Evolutionary conservation across 2,888 invertebrate genomes (phyloP).

Genomic region (Octonoba sinensis): DNA sequence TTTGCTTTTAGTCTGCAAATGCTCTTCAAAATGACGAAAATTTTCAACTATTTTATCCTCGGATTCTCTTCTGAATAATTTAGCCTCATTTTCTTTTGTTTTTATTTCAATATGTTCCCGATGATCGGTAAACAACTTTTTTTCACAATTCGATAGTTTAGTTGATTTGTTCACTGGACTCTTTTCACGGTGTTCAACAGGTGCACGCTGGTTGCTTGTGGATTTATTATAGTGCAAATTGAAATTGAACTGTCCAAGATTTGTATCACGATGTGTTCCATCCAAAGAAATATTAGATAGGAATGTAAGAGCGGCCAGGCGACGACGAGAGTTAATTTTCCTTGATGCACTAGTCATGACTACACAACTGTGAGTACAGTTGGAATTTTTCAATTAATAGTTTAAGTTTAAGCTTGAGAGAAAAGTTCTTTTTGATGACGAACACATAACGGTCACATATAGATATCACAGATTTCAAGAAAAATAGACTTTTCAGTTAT

Average conservation of each 20-base stretch:
- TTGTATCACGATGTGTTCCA: conserved; percentile 81
- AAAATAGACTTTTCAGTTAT: background rate
- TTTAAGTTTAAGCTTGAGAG: background rate
- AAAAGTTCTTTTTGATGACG: background rate
- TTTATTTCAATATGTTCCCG: too few species aligned
- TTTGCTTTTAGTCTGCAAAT: conserved; percentile 32
- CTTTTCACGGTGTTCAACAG: conserved; percentile 3
- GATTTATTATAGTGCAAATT: conserved; percentile 37
- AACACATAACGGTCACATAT: background rate
- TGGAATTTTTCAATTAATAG: background rate
- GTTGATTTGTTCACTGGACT: background rate
- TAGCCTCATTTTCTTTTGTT: background rate
- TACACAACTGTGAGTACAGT: background rate
- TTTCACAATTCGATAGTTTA: background rate
- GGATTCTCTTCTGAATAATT: conserved; percentile 23
- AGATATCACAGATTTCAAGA: background rate
- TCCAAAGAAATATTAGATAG: conserved; percentile 95
- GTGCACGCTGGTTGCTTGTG: background rate
- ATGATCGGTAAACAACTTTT: conserved; percentile 2
- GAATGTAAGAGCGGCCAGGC: conserved; percentile 84
- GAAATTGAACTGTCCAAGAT: conserved; percentile 70
- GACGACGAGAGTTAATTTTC: conserved; percentile 69
- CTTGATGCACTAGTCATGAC: conserved; percentile 68
- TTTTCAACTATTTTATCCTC: conserved; percentile 41
- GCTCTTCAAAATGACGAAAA: conserved; percentile 23